Conservation (phyloP, 2,797 vertebrate genomes). For the Bradypodion ventrale region DNA sequence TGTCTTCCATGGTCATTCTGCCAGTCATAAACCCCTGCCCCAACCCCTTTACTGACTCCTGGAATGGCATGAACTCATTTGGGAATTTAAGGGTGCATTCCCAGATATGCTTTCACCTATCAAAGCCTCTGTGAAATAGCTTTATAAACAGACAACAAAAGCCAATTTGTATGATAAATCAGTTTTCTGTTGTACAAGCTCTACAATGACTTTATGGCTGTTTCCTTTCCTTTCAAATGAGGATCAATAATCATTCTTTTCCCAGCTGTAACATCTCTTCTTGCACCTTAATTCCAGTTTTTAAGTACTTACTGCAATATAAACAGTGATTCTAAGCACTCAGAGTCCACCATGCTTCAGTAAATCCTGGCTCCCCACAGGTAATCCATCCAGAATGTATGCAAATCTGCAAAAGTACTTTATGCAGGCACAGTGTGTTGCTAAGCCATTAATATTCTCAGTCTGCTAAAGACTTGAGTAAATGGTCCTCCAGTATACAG, state of each 20-base stretch:
- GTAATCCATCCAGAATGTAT: not conserved
- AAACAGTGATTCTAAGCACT: not conserved
- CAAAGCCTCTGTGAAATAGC: not conserved
- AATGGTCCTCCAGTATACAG: not conserved
- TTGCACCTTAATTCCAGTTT: not conserved
- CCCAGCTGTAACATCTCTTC: not conserved
- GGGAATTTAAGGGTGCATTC: not conserved
- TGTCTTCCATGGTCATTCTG: too few relatives aligned
- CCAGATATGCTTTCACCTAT: not conserved
- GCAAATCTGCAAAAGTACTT: constrained; percentile 20
- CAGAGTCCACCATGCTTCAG: not conserved
- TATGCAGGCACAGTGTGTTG: not conserved
- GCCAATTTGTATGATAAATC: not conserved
- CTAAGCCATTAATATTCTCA: not conserved
- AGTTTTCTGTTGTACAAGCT: too few relatives aligned
- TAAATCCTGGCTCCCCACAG: not conserved
- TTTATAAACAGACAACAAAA: not conserved
- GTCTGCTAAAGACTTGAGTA: not conserved
- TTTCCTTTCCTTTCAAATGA: not conserved
- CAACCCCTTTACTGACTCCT: not conserved
- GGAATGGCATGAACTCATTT: not conserved
- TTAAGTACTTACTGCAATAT: not conserved
- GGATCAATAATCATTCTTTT: fast-evolving
- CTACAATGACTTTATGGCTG: not conserved
- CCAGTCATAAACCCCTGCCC: not conserved